A percentile compares a stretch with the other conserved stretches of the same genome.
Conservation (phyloP, 2,888 invertebrate genomes). For the Hartigia nigra region DNA sequence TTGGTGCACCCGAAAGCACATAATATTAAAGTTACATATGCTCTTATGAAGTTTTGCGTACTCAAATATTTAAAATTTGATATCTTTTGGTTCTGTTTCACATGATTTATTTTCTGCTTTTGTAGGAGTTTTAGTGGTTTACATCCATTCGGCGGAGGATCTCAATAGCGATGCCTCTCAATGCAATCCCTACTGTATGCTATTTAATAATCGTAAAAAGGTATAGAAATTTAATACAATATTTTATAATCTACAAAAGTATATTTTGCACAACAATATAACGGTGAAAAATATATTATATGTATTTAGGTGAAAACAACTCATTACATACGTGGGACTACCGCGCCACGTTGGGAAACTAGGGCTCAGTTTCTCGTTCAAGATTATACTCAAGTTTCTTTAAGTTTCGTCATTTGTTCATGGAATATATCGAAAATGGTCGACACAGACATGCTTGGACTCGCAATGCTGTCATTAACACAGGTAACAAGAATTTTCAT, state of each 20-base stretch:
- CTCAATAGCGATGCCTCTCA: conserved; percentile 63
- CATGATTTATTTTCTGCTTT: conserved; percentile 30
- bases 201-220: conserved; percentile 69
- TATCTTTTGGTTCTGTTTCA: not conserved
- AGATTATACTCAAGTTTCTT: conserved; percentile 67
- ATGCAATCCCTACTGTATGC: conserved; percentile 69
- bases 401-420: conserved; percentile 68
- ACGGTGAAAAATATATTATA: not conserved
- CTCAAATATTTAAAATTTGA: not conserved
- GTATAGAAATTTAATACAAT: conserved; percentile 46
- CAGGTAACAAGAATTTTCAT: conserved; percentile 55
- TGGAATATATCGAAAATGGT: conserved; percentile 68
- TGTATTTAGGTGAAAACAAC: conserved; percentile 67
- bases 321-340: conserved; percentile 66
- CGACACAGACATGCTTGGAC: conserved; percentile 68
- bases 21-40: conserved; percentile 5
- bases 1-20: conserved; percentile 28
- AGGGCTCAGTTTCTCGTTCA: conserved; percentile 68
- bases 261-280: not conserved
- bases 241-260: not conserved
- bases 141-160: conserved; percentile 68
- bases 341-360: conserved; percentile 68
- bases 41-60: not conserved
- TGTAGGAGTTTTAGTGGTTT: conserved; percentile 67
- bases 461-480: conserved; percentile 65